phyloP scores from a whole-genome alignment of 2,797 vertebrate species.

The Phrynocephalus forsythii region DNA sequence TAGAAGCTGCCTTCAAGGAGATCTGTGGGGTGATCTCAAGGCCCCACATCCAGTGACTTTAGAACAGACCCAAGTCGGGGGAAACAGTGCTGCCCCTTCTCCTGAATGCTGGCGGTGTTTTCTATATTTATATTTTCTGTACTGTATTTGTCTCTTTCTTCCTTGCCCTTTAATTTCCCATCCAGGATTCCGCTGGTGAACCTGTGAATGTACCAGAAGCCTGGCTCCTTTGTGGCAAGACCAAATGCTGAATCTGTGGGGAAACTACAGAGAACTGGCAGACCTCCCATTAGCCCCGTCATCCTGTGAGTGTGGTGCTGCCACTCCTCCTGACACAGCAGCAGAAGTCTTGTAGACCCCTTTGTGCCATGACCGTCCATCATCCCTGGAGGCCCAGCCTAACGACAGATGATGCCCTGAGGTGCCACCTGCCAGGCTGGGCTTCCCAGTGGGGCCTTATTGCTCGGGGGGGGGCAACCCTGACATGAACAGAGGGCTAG shows the following conservation, averaged over 20 bases:
- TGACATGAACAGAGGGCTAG: slow-evolving; percentile 10
- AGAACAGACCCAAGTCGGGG: neutral
- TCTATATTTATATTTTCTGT: fast-evolving
- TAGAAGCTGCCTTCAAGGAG: neutral
- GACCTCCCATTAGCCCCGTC: slow-evolving; percentile 36
- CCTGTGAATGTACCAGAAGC: slow-evolving; percentile 72
- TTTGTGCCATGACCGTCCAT: slow-evolving; percentile 63
- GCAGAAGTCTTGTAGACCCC: slow-evolving; percentile 51
- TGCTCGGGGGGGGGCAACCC: slow-evolving; percentile 30
- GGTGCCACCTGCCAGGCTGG: slow-evolving; percentile 57
- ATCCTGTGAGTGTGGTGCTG: slow-evolving; percentile 18
- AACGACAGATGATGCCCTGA: slow-evolving; percentile 53
- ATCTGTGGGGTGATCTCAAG: neutral
- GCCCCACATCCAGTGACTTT: neutral
- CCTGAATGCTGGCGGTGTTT: neutral
- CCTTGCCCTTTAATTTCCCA: slow-evolving; percentile 27
- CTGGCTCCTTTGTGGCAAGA: slow-evolving; percentile 33
- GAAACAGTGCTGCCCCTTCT: neutral
- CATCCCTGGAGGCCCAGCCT: slow-evolving; percentile 47
- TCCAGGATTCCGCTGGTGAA: slow-evolving; percentile 82
- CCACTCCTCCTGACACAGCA: slow-evolving; percentile 51
- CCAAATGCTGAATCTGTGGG: slow-evolving; percentile 1
- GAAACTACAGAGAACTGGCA: slow-evolving; percentile 2
- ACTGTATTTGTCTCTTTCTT: neutral
- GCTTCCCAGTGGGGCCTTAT: slow-evolving; percentile 50